Base-by-base conservation (phyloP, 2,797 vertebrate species). In the Champsocephalus gunnari region DNA sequence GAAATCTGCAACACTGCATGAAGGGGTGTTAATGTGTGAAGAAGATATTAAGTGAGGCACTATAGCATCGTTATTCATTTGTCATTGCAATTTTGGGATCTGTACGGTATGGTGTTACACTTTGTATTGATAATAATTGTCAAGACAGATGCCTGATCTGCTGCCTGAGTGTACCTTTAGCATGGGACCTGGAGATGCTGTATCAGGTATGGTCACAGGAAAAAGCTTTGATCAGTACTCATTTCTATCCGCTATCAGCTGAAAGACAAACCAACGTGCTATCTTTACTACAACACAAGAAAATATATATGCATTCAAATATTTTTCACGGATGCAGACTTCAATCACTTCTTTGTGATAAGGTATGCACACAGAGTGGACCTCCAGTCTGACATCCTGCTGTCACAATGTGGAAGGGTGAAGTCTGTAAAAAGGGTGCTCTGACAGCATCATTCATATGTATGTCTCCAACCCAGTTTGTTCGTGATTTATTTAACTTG, bases 401-500 rank as follows among this genome's bases (percentile, higher is more conserved):
- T 62, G 71, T 62, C 43, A 55, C 17, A 51, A 72, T 53, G 38
- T 28, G 56, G 74, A 81, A 56, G 34, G 53, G 71, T 65, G 13
- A 73, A 62, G 57, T 38, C 17, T 2, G 19, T 62, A 61, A 38
- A 56, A 74, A 47, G 3, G 34, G 50, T 14, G 7, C 38, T 60
- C 62, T 24, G 60, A 64, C 67, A 73, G 66, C 50, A 70, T 56
- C 5, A 28, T 1, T 28, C 28, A 28, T 28, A 28, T 28, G 5
- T 28, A 5, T 28, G 28, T 28, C 28, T 28, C 28, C 28, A 28
- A 28, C 28, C 38, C 10, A 0, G 38, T 19, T 50, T 68, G 9
- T 60, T 49, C 12, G 8, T 74, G 60, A 70, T 74, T 74, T 73
- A 72, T 78, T 74, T 6, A 45, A 21, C 51, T 41, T 55, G 41